Percentiles rank a stretch among this genome's conserved stretches.
Conservation (phyloP, 1,140 invertebrate genomes). For the Mya arenaria region DNA sequence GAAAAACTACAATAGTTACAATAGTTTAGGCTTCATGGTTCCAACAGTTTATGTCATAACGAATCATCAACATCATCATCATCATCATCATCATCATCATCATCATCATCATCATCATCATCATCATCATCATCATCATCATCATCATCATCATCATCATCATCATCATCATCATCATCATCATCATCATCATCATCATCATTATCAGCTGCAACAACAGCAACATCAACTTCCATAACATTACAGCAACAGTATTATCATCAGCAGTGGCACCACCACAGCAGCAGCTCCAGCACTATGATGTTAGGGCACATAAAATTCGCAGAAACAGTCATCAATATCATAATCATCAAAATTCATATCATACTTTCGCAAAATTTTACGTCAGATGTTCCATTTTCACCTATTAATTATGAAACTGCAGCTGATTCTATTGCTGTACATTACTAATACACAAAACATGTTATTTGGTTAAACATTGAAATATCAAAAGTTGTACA, state of each 20-base stretch:
- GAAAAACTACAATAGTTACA: no score
- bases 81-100: not conserved
- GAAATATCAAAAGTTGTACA: no score
- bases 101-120: not conserved
- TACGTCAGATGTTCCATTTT: no score
- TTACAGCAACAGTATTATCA: not conserved
- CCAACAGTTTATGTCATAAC: not conserved
- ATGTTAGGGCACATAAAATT: no score
- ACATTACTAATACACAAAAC: no score
- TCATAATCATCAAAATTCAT: no score
- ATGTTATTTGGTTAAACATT: no score
- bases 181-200: not conserved
- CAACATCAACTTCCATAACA: not conserved
- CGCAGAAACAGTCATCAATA: no score
- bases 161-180: not conserved
- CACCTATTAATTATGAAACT: no score
- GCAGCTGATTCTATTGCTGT: no score
- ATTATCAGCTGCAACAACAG: not conserved
- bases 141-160: not conserved
- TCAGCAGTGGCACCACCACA: not conserved
- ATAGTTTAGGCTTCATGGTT: no score
- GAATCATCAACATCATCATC: not conserved
- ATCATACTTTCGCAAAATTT: no score
- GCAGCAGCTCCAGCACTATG: not conserved
- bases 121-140: not conserved